A percentile compares a stretch with the other conserved stretches of the same genome.
These are phyloP conservation scores for Scatophagus argus DNA, from an alignment of 2,113 vertebrate genomes.

Conservation along the genomic window DNA sequence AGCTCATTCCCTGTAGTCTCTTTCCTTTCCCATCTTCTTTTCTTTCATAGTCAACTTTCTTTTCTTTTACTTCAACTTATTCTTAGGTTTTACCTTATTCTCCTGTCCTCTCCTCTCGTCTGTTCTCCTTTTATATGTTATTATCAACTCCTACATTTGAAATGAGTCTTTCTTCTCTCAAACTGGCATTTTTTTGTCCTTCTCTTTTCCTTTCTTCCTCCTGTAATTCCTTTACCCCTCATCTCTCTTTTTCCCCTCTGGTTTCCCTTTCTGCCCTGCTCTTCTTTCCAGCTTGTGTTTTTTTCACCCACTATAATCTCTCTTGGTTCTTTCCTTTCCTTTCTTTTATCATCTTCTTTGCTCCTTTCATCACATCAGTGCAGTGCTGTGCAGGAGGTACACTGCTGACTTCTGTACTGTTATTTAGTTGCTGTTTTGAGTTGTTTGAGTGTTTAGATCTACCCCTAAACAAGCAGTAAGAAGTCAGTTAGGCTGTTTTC, in stretches of 20 bases:
- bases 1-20: neutral
- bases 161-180: conserved; percentile 1
- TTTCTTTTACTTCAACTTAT: neutral
- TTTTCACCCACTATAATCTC: neutral
- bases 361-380: neutral
- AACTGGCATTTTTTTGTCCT: neutral
- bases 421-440: neutral
- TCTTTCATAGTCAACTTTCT: neutral
- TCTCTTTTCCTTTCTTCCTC: neutral
- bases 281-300: neutral
- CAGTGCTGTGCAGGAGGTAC: neutral
- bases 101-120: neutral
- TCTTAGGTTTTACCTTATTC: too few relatives aligned
- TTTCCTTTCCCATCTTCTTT: neutral
- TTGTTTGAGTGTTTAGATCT: neutral
- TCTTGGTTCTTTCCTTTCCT: neutral
- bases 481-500: neutral
- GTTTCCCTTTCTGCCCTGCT: neutral
- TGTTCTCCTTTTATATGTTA: neutral
- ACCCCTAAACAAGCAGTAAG: neutral
- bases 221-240: conserved; percentile 23
- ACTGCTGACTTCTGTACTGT: neutral
- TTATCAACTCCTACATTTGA: conserved; percentile 1
- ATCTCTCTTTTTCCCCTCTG: neutral
- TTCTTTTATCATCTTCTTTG: neutral